phyloP scores from a whole-genome alignment of 2,113 vertebrate species.

The Channa maculata region DNA sequence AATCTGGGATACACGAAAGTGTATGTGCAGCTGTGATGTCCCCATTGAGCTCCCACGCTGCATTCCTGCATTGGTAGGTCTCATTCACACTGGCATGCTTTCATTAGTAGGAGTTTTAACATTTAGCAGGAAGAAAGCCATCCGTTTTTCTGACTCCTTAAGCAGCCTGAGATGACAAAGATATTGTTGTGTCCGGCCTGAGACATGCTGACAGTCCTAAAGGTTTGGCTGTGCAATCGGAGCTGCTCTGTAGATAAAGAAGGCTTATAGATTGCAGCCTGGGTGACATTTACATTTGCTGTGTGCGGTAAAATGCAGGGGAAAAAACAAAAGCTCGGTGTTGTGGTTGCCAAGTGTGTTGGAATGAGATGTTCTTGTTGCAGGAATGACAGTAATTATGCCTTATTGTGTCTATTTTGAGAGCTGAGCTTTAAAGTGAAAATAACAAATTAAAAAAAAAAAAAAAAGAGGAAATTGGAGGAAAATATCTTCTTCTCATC shows the following conservation, averaged over 20 bases:
- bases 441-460: neutral
- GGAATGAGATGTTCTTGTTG: neutral
- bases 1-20: neutral
- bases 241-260: constrained; percentile 8
- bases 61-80: constrained; percentile 21
- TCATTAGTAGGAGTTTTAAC: constrained; percentile 39
- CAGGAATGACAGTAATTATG: constrained; percentile 33
- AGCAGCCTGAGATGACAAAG: constrained; percentile 39
- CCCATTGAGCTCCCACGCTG: constrained; percentile 1
- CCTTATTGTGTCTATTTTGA: constrained; percentile 19
- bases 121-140: neutral
- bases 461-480: neutral
- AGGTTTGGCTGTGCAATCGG: constrained; percentile 36
- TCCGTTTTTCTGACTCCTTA: constrained; percentile 3
- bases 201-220: constrained; percentile 26
- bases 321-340: constrained; percentile 17
- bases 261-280: constrained; percentile 1
- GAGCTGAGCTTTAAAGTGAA: neutral
- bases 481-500: neutral
- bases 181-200: constrained; percentile 31
- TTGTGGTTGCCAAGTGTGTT: constrained; percentile 3
- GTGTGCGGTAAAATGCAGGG: constrained; percentile 6
- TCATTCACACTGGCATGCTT: constrained; percentile 18
- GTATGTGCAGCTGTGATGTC: neutral
- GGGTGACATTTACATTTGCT: constrained; percentile 51